Conservation (phyloP, 2,888 invertebrate genomes). For the Drosophila testacea region DNA sequence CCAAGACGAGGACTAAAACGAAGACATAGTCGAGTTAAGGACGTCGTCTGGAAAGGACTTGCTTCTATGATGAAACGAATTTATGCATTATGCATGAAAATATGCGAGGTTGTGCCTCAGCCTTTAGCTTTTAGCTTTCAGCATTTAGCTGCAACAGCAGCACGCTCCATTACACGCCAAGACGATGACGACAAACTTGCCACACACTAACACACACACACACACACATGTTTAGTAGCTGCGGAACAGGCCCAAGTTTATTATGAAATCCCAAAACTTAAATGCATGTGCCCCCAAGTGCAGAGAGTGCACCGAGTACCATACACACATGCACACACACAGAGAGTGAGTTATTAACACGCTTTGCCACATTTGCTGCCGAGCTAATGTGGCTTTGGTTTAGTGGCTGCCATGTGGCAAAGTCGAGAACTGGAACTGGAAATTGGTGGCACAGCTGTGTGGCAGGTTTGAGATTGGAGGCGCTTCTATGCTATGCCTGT, state of each 20-base stretch:
- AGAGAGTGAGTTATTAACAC: conserved; percentile 78
- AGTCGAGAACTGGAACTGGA: conserved; percentile 14
- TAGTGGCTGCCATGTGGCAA: conserved; percentile 70
- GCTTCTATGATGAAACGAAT: conserved; percentile 67
- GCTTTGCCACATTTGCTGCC: conserved; percentile 80
- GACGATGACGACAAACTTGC: conserved; percentile 56
- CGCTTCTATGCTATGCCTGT: conserved; percentile 61
- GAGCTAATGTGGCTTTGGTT: conserved; percentile 78
- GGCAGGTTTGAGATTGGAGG: conserved; percentile 40
- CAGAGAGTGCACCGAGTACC: conserved; percentile 60
- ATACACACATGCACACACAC: conserved; percentile 26
- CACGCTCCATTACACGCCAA: conserved; percentile 75
- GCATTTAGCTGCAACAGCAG: conserved; percentile 52
- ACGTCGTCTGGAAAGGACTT: conserved; percentile 21
- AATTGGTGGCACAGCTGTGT: conserved; percentile 26
- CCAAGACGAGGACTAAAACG: conserved; percentile 37
- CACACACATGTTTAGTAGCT: conserved; percentile 20
- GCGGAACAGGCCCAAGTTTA: conserved; percentile 50
- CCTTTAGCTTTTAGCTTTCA: conserved; percentile 31
- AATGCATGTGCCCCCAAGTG: conserved; percentile 65
- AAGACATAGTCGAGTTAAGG: conserved; percentile 45
- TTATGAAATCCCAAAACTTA: conserved; percentile 80
- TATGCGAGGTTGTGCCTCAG: conserved; percentile 53
- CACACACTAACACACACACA: conserved; percentile 13
- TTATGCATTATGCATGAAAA: conserved; percentile 77